Evolutionary conservation across 2,113 vertebrate species (phyloP), one percentile per base, ranked within the genome.

Genomic region (Rutilus rutilus): DNA sequence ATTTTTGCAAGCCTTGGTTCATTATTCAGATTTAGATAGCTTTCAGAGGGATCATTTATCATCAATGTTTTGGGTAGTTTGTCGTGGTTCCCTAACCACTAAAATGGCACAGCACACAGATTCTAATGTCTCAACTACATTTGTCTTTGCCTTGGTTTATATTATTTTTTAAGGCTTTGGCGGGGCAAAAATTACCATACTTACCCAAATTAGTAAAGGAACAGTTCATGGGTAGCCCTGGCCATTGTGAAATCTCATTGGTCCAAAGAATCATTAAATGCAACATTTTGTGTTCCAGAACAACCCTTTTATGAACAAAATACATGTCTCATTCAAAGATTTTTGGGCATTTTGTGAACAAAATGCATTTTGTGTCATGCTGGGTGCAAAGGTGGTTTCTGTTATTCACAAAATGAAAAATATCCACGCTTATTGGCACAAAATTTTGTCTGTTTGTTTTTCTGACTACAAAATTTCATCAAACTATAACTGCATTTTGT

Each of bases 11-110:
- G 45, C 19, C n/a, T 50, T 69, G 42, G 45, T 23, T 52, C 27
- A 69, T 69, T 82, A 52, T 82, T 82, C 19, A 33, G 10, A 82
- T 23, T 50, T 47, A 17, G 33, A 60, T 25, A 79, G 36, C 78
- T 64, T 80, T 11, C 17, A 25, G 57, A 64, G 57, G 78, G 42
- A 42, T 64, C 47, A 78, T 78, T 78, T 54, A 78, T 52, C 50
- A 57, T 52, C 50, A 78, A 8, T 47, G 23, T 74, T 47, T 25
- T 74, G 27, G 27, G 23, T 64, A 74, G 71, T 47, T 57, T 57
- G 50, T 57, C 36, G 30, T 23, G 52, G 23, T 45, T 74, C 2
- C 11, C 17, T 57, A 59, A 12, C 17, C 30, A 78, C 76, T 78
- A 23, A 78, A 60, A 60, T 25, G 71, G 23, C 23, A 4, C 36